Base-by-base conservation (phyloP, 2,797 vertebrate genomes). In the Leptatherina wallacei region DNA sequence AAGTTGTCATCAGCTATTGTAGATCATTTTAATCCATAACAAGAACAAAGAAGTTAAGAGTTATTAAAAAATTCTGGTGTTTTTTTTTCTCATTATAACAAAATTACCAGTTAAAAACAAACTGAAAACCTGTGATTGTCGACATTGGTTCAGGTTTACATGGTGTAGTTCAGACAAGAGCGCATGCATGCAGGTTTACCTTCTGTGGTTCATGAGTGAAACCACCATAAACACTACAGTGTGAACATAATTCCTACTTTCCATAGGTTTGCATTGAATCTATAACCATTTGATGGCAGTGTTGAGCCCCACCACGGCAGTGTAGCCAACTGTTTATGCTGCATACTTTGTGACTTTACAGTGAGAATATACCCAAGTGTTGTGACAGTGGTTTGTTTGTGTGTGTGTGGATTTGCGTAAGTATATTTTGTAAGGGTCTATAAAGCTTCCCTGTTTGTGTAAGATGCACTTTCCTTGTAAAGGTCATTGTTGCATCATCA, bases 211-310 rank as follows among this genome's bases (percentile, higher is more conserved):
- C n/a, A 27, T 5, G 30, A 32, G 27, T 32, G 2, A 55, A 55
- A 30, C 18, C 14, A 30, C 8, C 51, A n/a, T 22, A 62, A 49
- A 44, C 29, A 11, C 38, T 58, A n/a, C 33, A 11, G 0, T 36
- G 11, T 72, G 13, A 44, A 33, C 16, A 27, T 67, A 35, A 62
- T 61, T 52, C 77, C 44, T 24, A 52, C 5, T 35, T 73, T 12
- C n/a, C 29, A 54, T 58, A 2, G 35, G 30, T 72, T 81, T 65
- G 36, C 77, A 30, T 82, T 70, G 65, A 8, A 32, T 54, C 2
- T 33, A 0, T 32, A 61, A 75, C 89, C 92, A 92, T 87, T 65
- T 64, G 92, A 86, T 92, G 91, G 92, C 92, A 92, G 89, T 91
- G 77, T 93, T 90, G 89, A 90, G 87, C 85, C 78, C 91, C 42